Conservation (phyloP, 2,797 vertebrate species). For the Myotis myotis region DNA sequence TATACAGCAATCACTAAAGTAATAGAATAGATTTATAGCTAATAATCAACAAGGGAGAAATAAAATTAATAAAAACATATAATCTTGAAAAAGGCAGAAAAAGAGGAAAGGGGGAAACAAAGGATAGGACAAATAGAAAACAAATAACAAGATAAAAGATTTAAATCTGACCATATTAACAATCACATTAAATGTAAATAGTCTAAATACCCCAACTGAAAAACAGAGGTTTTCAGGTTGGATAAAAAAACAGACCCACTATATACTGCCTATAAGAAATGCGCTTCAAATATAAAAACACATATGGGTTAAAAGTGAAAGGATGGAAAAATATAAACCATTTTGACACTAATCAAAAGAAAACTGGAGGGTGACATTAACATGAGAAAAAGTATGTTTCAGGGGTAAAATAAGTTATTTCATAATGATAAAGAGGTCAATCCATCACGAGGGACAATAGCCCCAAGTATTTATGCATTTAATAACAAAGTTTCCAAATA, state of each 20-base stretch:
- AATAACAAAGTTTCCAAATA: constrained; percentile 37
- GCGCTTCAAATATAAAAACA: constrained; percentile 25
- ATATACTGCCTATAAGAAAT: neutral
- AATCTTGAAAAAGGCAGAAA: constrained; percentile 14
- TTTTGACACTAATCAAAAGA: constrained; percentile 15
- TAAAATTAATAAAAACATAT: neutral
- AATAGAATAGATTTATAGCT: neutral
- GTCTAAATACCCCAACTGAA: constrained; percentile 35
- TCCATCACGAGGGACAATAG: neutral
- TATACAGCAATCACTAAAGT: neutral
- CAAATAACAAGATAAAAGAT: neutral
- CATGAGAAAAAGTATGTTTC: neutral
- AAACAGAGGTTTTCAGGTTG: constrained; percentile 26
- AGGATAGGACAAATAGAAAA: neutral
- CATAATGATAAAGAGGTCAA: neutral
- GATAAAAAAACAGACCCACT: neutral
- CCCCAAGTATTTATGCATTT: constrained; percentile 13
- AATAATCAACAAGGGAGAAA: constrained; percentile 33
- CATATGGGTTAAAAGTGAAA: constrained; percentile 35
- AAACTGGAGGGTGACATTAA: neutral
- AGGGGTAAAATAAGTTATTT: neutral
- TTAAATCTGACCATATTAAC: neutral
- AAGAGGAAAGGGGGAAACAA: neutral
- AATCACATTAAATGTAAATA: constrained; percentile 11
- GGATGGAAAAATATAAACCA: neutral